These are phyloP conservation scores for Coracopsis vasa DNA, from an alignment of 2,113 vertebrate genomes.

Conservation along the genomic window DNA sequence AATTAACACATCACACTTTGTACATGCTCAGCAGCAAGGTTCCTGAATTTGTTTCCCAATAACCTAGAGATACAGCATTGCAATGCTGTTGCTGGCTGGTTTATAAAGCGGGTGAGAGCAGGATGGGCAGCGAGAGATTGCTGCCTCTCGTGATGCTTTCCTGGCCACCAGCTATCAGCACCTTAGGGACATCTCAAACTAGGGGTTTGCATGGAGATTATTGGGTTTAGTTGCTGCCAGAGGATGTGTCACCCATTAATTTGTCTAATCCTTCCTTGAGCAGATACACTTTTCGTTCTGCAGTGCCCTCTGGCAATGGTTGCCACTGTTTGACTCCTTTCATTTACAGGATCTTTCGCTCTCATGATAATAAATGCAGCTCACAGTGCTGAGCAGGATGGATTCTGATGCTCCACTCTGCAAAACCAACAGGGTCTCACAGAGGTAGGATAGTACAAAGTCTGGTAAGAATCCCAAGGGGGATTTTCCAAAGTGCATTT, in stretches of 20 bases:
- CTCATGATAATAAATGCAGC: neutral
- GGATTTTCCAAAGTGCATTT: neutral
- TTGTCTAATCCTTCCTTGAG: neutral
- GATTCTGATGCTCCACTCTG: neutral
- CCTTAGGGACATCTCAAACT: neutral
- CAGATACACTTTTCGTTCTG: rapidly evolving
- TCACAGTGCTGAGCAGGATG: neutral
- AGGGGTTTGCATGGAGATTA: neutral
- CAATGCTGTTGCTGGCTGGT: neutral
- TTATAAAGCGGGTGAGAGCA: neutral
- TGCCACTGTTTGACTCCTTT: neutral
- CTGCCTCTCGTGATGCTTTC: neutral
- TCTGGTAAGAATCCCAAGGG: neutral
- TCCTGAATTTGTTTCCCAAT: rapidly evolving
- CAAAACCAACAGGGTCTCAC: neutral
- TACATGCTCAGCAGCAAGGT: neutral
- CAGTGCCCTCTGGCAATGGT: neutral
- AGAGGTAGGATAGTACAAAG: neutral
- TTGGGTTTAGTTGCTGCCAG: neutral
- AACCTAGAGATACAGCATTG: rapidly evolving
- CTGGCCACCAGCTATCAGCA: neutral
- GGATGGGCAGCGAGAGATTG: neutral
- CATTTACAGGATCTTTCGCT: neutral
- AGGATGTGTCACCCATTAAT: neutral
- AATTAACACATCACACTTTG: neutral